A percentile compares a stretch with the other conserved stretches of the same genome.
Conservation (phyloP, 1,140 invertebrate genomes). For the Hyphantria cunea region DNA sequence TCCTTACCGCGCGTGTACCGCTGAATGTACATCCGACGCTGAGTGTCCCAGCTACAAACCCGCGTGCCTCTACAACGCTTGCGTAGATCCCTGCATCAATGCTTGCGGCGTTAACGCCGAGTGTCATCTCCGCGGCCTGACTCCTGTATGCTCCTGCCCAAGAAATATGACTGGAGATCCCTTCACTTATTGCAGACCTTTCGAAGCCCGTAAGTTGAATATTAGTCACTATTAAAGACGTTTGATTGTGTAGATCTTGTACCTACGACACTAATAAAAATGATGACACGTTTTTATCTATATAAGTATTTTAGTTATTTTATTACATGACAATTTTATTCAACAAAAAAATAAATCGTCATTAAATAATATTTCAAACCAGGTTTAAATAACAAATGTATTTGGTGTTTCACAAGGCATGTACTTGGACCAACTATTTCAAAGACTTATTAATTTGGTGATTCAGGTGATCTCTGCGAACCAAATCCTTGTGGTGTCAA, state of each 20-base stretch:
- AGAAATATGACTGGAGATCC: conserved; percentile 94
- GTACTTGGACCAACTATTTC: neutral
- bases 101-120: conserved; percentile 91
- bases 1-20: conserved; percentile 86
- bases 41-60: conserved; percentile 90
- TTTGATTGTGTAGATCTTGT: conserved; percentile 4
- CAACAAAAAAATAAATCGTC: neutral
- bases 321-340: neutral
- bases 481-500: conserved; percentile 93
- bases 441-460: neutral
- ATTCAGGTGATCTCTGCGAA: conserved; percentile 88
- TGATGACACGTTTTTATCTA: too few species aligned
- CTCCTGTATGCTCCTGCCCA: conserved; percentile 92
- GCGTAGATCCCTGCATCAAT: conserved; percentile 90
- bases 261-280: too few species aligned
- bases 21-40: conserved; percentile 88
- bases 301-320: too few species aligned
- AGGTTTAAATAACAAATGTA: neutral
- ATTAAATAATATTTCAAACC: too few species aligned
- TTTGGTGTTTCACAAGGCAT: conserved; percentile 6
- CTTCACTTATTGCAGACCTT: conserved; percentile 90
- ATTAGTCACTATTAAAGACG: neutral
- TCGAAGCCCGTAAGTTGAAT: conserved; percentile 85
- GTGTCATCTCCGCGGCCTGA: conserved; percentile 89
- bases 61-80: conserved; percentile 91